Percentiles rank a stretch among this genome's conserved stretches.
Evolutionary conservation across 2,797 vertebrate species (phyloP).

Genomic region (Holocentrus rufus): DNA sequence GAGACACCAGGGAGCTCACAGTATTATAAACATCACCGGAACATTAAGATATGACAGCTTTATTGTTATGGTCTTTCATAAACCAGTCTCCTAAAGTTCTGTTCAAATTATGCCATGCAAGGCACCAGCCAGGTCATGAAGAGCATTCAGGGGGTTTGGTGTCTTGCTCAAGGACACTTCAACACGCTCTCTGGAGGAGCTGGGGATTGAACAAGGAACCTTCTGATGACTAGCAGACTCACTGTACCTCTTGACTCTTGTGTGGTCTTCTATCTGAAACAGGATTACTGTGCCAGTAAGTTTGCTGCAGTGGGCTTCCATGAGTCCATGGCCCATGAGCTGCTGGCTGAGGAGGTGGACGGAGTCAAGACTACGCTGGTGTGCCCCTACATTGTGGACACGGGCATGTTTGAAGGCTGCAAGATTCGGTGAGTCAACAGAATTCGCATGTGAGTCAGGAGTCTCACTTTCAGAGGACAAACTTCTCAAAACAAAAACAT

Average conservation of each 20-base stretch:
- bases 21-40: no score
- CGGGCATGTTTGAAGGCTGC: conserved; percentile 78
- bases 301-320: conserved; percentile 81
- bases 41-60: conserved; percentile 4
- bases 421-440: conserved; percentile 64
- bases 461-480: no score
- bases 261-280: conserved; percentile 22
- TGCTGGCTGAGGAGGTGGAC: conserved; percentile 73
- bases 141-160: no score
- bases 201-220: no score
- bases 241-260: no score
- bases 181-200: no score
- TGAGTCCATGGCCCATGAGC: conserved; percentile 79
- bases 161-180: no score
- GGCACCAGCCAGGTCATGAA: no score
- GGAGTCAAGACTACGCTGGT: conserved; percentile 79
- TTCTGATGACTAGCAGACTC: no score
- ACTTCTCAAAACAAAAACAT: no score
- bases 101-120: no score
- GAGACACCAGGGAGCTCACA: background rate
- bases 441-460: background rate
- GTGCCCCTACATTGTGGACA: conserved; percentile 78
- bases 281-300: conserved; percentile 82
- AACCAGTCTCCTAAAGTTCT: background rate
- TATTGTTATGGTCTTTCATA: background rate